Conservation (phyloP, 1,140 invertebrate species). For the Luehdorfia chinensis region DNA sequence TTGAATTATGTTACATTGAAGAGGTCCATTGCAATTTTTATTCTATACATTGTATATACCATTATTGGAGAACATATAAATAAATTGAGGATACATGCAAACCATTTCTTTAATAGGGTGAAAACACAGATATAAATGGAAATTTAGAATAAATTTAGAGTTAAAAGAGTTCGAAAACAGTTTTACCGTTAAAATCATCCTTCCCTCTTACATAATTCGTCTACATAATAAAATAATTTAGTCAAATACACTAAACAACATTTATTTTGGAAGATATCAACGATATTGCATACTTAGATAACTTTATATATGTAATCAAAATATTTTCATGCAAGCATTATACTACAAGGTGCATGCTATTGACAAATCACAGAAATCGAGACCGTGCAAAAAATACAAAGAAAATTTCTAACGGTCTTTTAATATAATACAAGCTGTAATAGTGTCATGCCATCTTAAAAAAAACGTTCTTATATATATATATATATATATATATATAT, state of each 20-base stretch:
- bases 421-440: conserved; percentile 18
- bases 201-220: conserved; percentile 35
- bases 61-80: conserved; percentile 26
- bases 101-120: conserved; percentile 28
- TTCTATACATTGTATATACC: conserved; percentile 13
- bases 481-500: no score
- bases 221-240: conserved; percentile 47
- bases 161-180: conserved; percentile 25
- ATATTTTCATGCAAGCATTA: conserved; percentile 72
- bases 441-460: conserved; percentile 19
- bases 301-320: conserved; percentile 37
- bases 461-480: no score
- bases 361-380: conserved; percentile 24
- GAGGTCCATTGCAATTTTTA: conserved; percentile 29
- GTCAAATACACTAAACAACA: conserved; percentile 57
- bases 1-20: conserved; percentile 33
- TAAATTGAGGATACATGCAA: conserved; percentile 51
- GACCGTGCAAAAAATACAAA: conserved; percentile 36
- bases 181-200: conserved; percentile 29
- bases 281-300: conserved; percentile 50
- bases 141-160: conserved; percentile 6
- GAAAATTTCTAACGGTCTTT: conserved; percentile 4
- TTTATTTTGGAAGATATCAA: conserved; percentile 75
- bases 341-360: conserved; percentile 68
- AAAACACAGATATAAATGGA: conserved; percentile 8